Percentiles rank a stretch among this genome's conserved stretches.
phyloP scores from a whole-genome alignment of 2,113 vertebrate species.

The Himantopus leucocephalus region DNA sequence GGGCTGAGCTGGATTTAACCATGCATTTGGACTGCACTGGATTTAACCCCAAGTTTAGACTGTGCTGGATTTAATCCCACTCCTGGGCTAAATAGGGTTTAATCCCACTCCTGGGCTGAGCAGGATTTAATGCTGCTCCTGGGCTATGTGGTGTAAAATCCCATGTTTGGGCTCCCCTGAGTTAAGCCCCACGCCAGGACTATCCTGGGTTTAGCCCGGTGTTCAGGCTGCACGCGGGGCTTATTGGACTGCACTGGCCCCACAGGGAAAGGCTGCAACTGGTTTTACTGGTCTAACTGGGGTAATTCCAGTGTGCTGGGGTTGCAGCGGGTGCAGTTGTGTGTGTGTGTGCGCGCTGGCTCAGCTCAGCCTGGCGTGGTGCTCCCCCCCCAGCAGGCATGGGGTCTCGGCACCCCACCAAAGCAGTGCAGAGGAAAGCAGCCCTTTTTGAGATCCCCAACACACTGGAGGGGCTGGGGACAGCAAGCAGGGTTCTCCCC shows the following conservation, averaged over 20 bases:
- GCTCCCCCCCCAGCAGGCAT: not conserved
- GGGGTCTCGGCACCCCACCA: not conserved
- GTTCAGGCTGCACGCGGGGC: rapidly evolving
- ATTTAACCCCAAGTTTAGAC: not conserved
- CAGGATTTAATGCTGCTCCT: not conserved
- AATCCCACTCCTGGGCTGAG: not conserved
- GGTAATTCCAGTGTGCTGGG: not conserved
- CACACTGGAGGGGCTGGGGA: not conserved
- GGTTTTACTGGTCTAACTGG: not conserved
- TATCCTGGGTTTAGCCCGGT: not conserved
- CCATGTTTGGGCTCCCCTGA: not conserved
- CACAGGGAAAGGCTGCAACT: not conserved
- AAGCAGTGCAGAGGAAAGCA: not conserved
- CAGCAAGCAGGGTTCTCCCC: rapidly evolving
- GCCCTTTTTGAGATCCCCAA: not conserved
- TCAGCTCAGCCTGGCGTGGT: not conserved
- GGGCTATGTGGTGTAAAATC: not conserved
- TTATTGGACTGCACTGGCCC: not conserved
- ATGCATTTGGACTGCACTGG: not conserved
- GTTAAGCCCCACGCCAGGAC: not conserved
- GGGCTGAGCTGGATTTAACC: not conserved
- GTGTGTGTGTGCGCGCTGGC: not conserved
- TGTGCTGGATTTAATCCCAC: not conserved
- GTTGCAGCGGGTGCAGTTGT: not conserved
- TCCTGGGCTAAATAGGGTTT: not conserved